These are phyloP conservation scores for Metopia argyrocephala DNA, from an alignment of 2,888 invertebrate genomes.

Conservation along the genomic window DNA sequence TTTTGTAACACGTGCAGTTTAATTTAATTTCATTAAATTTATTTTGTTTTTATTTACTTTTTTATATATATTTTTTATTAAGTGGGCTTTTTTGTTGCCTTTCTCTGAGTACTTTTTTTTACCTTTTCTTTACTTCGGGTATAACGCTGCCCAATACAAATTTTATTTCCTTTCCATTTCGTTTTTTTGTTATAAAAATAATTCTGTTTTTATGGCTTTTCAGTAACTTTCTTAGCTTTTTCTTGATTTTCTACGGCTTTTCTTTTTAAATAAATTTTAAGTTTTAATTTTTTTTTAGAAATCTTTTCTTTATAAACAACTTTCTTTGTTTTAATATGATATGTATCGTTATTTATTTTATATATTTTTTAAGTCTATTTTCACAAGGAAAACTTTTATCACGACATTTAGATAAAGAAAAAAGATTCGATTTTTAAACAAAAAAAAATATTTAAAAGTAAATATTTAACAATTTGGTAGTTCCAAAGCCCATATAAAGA, in stretches of 20 bases:
- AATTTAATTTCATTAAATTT: no score
- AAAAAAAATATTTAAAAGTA: neutral
- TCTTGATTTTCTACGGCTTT: neutral
- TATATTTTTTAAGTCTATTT: slow-evolving; percentile 35
- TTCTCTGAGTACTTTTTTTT: slow-evolving; percentile 24
- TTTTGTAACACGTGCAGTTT: slow-evolving; percentile 32
- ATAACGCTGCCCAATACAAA: neutral
- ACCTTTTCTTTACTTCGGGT: neutral
- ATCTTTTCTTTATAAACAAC: neutral
- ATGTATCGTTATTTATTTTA: slow-evolving; percentile 50
- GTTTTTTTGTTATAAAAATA: no score
- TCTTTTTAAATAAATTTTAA: slow-evolving; percentile 11
- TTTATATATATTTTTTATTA: neutral
- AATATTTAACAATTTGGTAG: slow-evolving; percentile 1
- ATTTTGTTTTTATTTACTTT: slow-evolving; percentile 49
- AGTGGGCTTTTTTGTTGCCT: slow-evolving; percentile 41
- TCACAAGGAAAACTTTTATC: slow-evolving; percentile 47
- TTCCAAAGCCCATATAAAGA: slow-evolving; percentile 3
- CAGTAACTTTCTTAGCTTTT: no score
- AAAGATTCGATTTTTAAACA: neutral
- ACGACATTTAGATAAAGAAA: slow-evolving; percentile 58
- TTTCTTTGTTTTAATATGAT: slow-evolving; percentile 35
- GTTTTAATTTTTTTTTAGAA: neutral
- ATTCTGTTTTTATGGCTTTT: no score
- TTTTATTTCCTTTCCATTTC: no score